Evolutionary conservation across 2,888 invertebrate species (phyloP), one percentile per base, ranked within the genome.

Genomic region (Epirrhoe alternata): DNA sequence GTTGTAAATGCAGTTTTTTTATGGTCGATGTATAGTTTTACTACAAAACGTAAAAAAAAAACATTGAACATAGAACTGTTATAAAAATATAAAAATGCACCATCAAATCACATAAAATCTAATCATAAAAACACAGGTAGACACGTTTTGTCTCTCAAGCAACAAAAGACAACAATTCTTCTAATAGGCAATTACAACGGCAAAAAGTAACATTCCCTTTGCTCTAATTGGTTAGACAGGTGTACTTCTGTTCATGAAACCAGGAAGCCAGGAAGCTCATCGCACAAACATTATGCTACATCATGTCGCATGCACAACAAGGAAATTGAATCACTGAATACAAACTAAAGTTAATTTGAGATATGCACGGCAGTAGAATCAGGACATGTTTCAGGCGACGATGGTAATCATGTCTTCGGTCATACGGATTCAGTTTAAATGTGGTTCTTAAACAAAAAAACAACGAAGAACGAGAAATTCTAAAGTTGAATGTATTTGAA

Each of bases 301-400:
- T 33, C 58, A 53, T 51, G 57, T 66, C 49, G 42, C 53, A 59
- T 61, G 38, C 57, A 66, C 60, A 59, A 59, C 61, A 63, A 61
- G 56, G 53, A 61, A 57, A 60, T 58, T 66, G 53, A 65, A 68
- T 70, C 52, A 72, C 62, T 42, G 53, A 60, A 59, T 59, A 52
- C 10, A 49, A 62, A 66, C 33, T 57, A 62, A 66, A 62, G 60
- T 58, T 66, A 59, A 69, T 65, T 64, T 60, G 57, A 63, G 49
- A 64, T 58, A 63, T 57, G n/a, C 47, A 55, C 62, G 66, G 70
- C 66, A 65, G 38, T 17, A 47, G 51, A 38, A 45, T 61, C 61
- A 64, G 2, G 31, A 31, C 68, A 61, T 62, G 68, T 51, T 42
- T 1, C 42, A 10, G 42, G 10, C 24, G 24, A 24, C 24, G 24